phyloP scores from a whole-genome alignment of 2,113 vertebrate genomes.

The Podarcis cretensis region DNA sequence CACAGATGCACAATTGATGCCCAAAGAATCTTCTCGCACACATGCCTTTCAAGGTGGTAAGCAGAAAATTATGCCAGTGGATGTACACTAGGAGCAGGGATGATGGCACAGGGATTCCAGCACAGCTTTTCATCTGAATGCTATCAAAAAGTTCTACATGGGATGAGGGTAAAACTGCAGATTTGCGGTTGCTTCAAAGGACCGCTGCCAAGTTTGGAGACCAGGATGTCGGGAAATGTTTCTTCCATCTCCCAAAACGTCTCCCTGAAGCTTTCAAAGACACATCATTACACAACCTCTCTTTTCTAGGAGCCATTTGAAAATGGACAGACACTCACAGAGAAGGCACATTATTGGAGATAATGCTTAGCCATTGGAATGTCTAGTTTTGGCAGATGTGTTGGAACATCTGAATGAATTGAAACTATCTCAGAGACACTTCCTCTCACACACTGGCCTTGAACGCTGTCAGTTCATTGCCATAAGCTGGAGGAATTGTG shows the following conservation, averaged over 20 bases:
- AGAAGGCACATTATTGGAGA: background rate
- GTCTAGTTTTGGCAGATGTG: background rate
- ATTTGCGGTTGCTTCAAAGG: too few relatives aligned
- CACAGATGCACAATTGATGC: too few relatives aligned
- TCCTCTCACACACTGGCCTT: background rate
- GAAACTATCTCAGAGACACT: background rate
- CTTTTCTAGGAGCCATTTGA: background rate
- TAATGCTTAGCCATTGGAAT: background rate
- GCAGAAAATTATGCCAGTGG: background rate
- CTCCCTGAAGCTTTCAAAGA: background rate
- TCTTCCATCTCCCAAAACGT: background rate
- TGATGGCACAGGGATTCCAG: background rate
- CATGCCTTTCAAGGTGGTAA: background rate
- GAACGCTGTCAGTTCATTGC: conserved; percentile 42
- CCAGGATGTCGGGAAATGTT: background rate
- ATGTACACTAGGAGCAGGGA: background rate
- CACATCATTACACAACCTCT: background rate
- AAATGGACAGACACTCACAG: background rate
- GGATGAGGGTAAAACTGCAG: too few relatives aligned
- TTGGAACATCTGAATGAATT: background rate
- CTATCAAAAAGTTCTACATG: background rate
- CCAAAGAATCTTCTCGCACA: background rate
- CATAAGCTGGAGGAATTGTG: conserved; percentile 43
- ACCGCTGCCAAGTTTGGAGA: too few relatives aligned
- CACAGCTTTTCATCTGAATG: background rate